These are phyloP conservation scores for Drosophila pseudoananassae DNA, from an alignment of 1,140 invertebrate genomes.

Conservation along the genomic window DNA sequence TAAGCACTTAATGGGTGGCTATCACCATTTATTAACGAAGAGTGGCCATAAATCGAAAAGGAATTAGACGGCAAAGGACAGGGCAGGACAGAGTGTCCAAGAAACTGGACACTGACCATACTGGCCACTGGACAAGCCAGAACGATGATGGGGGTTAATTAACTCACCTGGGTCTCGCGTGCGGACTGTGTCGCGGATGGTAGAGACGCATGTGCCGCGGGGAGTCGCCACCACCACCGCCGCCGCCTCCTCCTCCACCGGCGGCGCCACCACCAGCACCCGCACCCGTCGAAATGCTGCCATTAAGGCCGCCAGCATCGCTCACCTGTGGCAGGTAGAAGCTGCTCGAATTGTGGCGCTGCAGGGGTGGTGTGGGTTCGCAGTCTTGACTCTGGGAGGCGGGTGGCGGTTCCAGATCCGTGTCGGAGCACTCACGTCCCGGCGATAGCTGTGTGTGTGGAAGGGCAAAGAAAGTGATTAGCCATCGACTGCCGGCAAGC, in stretches of 20 bases:
- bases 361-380: slow-evolving; percentile 95
- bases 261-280: slow-evolving; percentile 22
- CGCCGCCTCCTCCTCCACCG: slow-evolving; percentile 32
- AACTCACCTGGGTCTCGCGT: slow-evolving; percentile 88
- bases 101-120: too few relatives aligned
- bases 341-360: slow-evolving; percentile 95
- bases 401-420: slow-evolving; percentile 91
- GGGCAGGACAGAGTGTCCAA: too few relatives aligned
- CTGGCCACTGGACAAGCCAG: neutral
- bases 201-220: slow-evolving; percentile 86
- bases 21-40: neutral
- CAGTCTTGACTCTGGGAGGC: slow-evolving; percentile 96
- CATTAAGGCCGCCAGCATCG: slow-evolving; percentile 60
- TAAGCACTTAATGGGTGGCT: neutral
- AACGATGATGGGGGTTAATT: slow-evolving; percentile 1
- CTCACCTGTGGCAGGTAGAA: slow-evolving; percentile 90
- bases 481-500: slow-evolving; percentile 1
- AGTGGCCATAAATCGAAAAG: neutral
- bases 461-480: slow-evolving; percentile 18
- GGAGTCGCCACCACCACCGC: slow-evolving; percentile 85
- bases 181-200: slow-evolving; percentile 90
- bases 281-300: slow-evolving; percentile 62
- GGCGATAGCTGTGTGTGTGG: slow-evolving; percentile 88
- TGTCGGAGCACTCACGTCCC: slow-evolving; percentile 90
- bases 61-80: neutral